These are phyloP conservation scores for Eutolmus rufibarbis DNA, from an alignment of 2,888 invertebrate species.

Conservation along the genomic window DNA sequence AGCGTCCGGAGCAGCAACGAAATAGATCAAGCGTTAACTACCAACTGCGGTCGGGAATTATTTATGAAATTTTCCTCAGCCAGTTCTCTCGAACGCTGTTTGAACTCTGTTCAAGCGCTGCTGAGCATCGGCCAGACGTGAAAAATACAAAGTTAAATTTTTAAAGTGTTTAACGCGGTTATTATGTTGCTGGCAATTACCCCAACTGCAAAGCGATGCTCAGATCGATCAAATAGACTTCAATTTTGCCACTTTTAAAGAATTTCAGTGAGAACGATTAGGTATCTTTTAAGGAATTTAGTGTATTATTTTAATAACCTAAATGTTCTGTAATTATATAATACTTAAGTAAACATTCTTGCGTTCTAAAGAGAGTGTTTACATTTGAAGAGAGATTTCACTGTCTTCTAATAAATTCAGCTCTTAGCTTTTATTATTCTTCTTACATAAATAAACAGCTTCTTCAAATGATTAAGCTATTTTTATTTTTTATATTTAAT, in stretches of 20 bases:
- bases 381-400: too few relatives aligned
- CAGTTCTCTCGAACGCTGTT: not conserved
- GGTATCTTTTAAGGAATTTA: not conserved
- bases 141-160: not conserved
- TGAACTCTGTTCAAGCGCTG: not conserved
- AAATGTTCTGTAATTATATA: too few relatives aligned
- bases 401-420: too few relatives aligned
- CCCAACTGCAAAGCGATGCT: not conserved
- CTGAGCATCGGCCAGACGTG: not conserved
- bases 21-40: not conserved
- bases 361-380: too few relatives aligned
- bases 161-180: not conserved
- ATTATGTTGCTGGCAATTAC: not conserved
- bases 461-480: too few relatives aligned
- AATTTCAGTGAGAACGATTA: not conserved
- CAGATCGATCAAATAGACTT: not conserved
- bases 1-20: not conserved
- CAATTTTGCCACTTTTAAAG: not conserved
- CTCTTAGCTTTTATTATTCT: too few relatives aligned
- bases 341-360: too few relatives aligned
- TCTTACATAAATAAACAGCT: too few relatives aligned
- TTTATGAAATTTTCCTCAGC: not conserved
- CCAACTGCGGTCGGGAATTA: not conserved
- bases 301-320: not conserved
- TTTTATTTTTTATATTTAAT: too few relatives aligned